Conservation (phyloP, 2,113 vertebrate genomes). For the Ctenodactylus gundi region DNA sequence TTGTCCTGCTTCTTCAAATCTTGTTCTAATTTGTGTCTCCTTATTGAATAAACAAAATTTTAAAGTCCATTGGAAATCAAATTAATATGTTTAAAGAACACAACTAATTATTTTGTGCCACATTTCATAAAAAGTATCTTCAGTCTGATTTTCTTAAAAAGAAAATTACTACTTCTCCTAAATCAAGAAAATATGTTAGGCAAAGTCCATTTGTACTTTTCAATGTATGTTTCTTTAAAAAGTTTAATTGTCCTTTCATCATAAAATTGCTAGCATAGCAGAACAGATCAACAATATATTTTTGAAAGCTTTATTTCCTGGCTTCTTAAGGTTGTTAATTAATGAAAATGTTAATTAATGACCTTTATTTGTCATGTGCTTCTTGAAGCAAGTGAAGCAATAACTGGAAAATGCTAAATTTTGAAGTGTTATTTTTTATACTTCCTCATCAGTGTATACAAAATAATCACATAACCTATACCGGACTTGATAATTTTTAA, state of each 20-base stretch:
- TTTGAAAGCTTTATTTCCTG: neutral
- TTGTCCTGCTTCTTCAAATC: neutral
- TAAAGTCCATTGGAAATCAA: neutral
- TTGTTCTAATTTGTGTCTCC: neutral
- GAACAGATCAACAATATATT: neutral
- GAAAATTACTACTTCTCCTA: neutral
- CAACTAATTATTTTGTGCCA: neutral
- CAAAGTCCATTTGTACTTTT: neutral
- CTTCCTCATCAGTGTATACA: neutral
- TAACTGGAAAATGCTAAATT: neutral
- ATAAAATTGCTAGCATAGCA: neutral
- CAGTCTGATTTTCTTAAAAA: neutral
- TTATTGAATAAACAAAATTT: neutral
- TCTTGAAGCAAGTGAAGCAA: neutral
- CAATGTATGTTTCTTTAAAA: neutral
- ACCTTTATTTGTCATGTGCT: neutral
- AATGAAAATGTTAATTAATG: neutral
- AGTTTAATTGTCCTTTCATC: neutral
- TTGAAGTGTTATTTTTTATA: neutral
- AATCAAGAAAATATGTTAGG: neutral
- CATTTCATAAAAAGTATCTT: neutral
- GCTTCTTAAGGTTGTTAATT: neutral
- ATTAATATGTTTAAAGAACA: neutral
- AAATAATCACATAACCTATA: neutral
- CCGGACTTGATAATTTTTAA: neutral